Conservation (phyloP, 2,113 vertebrate species). For the Oryzias woworae region DNA sequence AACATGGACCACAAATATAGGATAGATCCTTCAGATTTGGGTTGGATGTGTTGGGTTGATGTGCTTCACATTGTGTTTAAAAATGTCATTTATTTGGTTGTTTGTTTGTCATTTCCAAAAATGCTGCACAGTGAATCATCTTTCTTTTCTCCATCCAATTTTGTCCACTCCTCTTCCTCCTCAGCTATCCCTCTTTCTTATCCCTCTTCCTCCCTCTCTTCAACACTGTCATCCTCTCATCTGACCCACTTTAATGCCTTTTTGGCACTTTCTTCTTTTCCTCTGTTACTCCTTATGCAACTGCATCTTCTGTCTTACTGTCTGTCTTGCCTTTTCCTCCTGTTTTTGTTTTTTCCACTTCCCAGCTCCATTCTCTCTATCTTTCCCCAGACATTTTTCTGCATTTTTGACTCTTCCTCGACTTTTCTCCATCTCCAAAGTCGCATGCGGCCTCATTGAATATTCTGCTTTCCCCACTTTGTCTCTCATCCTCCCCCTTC, state of each 20-base stretch:
- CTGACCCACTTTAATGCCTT: constrained; percentile 67
- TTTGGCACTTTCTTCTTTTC: constrained; percentile 40
- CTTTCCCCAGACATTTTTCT: constrained; percentile 17
- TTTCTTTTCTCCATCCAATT: constrained; percentile 15
- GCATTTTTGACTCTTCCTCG: constrained; percentile 15
- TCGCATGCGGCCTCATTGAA: constrained; percentile 12
- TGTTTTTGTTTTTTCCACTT: constrained; percentile 8
- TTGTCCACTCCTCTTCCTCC: constrained; percentile 15
- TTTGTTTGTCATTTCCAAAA: constrained; percentile 23
- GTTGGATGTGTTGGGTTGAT: too few relatives aligned
- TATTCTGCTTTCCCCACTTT: constrained; percentile 7
- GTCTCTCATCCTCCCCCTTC: constrained; percentile 18
- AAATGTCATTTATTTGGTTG: constrained; percentile 10
- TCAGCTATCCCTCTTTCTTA: constrained; percentile 8
- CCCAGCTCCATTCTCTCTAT: constrained; percentile 6
- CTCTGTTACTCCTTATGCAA: constrained; percentile 41
- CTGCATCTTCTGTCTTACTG: constrained; percentile 33
- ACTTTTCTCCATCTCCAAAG: constrained; percentile 13
- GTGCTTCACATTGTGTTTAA: neutral
- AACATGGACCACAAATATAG: too few relatives aligned
- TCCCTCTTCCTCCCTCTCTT: constrained; percentile 41
- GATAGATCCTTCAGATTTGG: too few relatives aligned
- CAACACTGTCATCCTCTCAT: constrained; percentile 40
- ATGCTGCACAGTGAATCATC: constrained; percentile 23
- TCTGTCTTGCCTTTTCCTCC: constrained; percentile 16